phyloP scores from a whole-genome alignment of 2,797 vertebrate genomes.

The Rhodeus uyekii region DNA sequence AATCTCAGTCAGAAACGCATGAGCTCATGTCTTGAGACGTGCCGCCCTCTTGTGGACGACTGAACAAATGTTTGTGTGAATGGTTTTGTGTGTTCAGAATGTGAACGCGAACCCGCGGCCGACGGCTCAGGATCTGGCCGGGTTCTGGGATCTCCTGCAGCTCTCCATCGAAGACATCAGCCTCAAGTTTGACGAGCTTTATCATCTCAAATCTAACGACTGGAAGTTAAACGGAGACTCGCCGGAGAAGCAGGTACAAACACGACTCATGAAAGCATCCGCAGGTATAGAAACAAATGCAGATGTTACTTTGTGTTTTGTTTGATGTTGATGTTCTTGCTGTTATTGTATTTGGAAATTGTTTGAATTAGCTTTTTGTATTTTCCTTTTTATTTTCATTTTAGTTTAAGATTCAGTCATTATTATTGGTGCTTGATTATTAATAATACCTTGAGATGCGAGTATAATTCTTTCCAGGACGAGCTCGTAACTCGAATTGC shows the following conservation, averaged over 20 bases:
- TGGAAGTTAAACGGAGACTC: constrained; percentile 86
- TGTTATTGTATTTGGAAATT: background rate
- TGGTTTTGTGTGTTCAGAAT: constrained; percentile 77
- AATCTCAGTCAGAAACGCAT: too few relatives aligned
- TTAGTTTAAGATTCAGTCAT: background rate
- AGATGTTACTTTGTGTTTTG: background rate
- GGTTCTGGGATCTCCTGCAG: constrained; percentile 99
- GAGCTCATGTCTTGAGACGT: background rate
- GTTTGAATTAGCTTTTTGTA: background rate
- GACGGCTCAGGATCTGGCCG: constrained; percentile 95
- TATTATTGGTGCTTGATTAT: background rate
- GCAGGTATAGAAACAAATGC: background rate
- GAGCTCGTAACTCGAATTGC: too few relatives aligned
- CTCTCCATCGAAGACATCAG: constrained; percentile 99
- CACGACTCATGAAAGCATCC: background rate
- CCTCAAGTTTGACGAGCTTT: constrained; percentile 99
- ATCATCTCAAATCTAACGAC: constrained; percentile 97
- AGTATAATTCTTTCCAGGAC: too few relatives aligned
- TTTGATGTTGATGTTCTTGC: background rate
- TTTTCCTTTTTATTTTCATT: background rate
- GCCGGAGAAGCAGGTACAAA: constrained; percentile 91
- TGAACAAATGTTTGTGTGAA: background rate
- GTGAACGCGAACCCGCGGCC: constrained; percentile 90
- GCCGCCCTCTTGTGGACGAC: constrained; percentile 10
- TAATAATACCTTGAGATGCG: too few relatives aligned